Conservation (phyloP, 2,797 vertebrate genomes). For the Sus cebifrons region DNA sequence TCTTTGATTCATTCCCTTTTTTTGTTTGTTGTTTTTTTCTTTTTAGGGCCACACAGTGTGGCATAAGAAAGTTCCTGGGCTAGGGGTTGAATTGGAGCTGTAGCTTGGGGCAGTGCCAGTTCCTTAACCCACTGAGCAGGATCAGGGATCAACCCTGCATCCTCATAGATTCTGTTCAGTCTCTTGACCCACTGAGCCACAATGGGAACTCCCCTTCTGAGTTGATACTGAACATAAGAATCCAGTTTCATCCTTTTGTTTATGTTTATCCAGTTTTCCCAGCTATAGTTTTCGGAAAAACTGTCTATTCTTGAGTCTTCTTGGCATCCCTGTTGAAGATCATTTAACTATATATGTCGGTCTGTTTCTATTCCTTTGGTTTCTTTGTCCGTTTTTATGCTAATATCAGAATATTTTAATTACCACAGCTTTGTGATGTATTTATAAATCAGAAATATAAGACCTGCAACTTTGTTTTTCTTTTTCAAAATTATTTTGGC, state of each 20-base stretch:
- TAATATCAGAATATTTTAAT: not conserved
- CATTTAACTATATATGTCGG: not conserved
- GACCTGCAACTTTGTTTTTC: not conserved
- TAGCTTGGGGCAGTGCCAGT: too few species aligned
- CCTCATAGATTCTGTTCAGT: too few species aligned
- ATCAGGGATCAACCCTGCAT: too few species aligned
- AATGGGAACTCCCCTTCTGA: not conserved
- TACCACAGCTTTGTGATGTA: not conserved
- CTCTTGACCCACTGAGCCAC: too few species aligned
- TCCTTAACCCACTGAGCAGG: too few species aligned
- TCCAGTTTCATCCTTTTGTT: not conserved
- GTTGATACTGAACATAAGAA: not conserved
- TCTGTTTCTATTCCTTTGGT: not conserved
- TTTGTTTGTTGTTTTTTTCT: too few species aligned
- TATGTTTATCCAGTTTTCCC: not conserved
- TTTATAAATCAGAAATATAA: not conserved
- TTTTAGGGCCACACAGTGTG: too few species aligned
- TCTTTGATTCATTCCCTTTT: not conserved
- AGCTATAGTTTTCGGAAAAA: not conserved
- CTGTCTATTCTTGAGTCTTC: not conserved
- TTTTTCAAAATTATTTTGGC: not conserved
- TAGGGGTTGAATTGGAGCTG: too few species aligned
- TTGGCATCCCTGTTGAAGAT: not conserved
- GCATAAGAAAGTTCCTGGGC: too few species aligned
- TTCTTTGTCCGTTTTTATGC: not conserved